Conservation (phyloP, 2,113 vertebrate genomes). For the Accipiter virgatus region DNA sequence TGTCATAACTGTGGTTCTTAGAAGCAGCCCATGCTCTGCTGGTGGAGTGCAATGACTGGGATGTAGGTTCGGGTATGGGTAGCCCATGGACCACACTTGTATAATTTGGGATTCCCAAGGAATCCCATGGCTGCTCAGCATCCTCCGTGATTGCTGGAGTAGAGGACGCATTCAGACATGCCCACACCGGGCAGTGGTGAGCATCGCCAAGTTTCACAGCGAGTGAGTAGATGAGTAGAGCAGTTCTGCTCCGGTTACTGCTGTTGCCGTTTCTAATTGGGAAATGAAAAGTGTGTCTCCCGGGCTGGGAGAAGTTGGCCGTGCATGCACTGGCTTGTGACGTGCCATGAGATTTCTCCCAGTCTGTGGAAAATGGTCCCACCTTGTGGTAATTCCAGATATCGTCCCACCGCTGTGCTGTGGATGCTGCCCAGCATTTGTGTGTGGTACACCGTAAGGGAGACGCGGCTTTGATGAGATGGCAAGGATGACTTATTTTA, state of each 20-base stretch:
- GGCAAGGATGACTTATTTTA: neutral
- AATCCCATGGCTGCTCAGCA: neutral
- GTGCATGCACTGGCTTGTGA: accelerated
- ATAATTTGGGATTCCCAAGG: neutral
- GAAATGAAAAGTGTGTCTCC: neutral
- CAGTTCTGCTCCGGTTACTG: neutral
- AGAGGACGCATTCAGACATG: neutral
- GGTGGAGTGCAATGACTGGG: neutral
- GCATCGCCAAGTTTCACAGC: neutral
- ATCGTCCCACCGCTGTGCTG: neutral
- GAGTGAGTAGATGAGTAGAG: neutral
- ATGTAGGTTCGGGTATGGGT: neutral
- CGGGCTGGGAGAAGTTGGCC: accelerated
- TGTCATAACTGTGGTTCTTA: neutral
- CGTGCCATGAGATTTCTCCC: neutral
- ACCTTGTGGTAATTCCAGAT: conserved; percentile 36
- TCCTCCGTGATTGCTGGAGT: accelerated
- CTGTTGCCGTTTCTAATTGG: neutral
- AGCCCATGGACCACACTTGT: neutral
- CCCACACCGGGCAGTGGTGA: accelerated
- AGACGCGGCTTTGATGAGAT: neutral
- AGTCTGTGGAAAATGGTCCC: conserved; percentile 13
- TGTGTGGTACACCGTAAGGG: no score
- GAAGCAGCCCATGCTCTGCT: neutral
- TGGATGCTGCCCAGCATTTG: accelerated